Evolutionary conservation across 2,113 vertebrate species (phyloP), one percentile per base, ranked within the genome.

Genomic region (Marcusenius ussheri): DNA sequence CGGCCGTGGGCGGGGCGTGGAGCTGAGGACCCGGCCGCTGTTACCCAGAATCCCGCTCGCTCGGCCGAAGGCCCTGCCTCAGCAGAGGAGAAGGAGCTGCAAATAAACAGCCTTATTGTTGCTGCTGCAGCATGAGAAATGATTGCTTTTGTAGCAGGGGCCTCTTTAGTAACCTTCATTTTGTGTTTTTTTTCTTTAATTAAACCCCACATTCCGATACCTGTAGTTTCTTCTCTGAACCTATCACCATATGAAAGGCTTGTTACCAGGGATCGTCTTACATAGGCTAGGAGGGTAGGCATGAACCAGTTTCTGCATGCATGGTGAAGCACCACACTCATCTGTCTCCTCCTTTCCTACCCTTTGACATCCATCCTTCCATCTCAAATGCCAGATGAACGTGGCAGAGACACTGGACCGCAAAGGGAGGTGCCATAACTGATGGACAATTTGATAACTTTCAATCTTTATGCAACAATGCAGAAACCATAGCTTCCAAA

Each of bases 1-100:
- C 93, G 90, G 94, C 96, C 95, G 95, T 94, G 96, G 95, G 93
- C 92, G 91, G 92, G 1, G 90, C 83, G 92, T 93, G 91, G 91
- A 92, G 94, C 89, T 91, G 74, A 91, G 93, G 58, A 10, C 93
- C 92, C 88, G 95, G 95, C 93, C 94, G 95, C 94, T 91, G 91
- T 94, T 94, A 91, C 91, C 91, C 93, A 91, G 94, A 93, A 92
- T 92, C 80, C 88, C 92, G 92, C 70, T 91, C 92, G 92, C 92
- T 92, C 92, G 90, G 93, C 93, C 93, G 90, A 92, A 93, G 92
- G 83, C 91, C 90, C 90, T 92, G 93, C 92, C 93, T 91, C 93
- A 94, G 93, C 90, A 91, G 91, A 91, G 7, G 15, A 24, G 66
- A 42, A 92, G 94, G 92, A 93, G 93, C 93, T 93, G 93, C 93